phyloP scores from a whole-genome alignment of 2,113 vertebrate genomes.

The Australoheros scitulus region DNA sequence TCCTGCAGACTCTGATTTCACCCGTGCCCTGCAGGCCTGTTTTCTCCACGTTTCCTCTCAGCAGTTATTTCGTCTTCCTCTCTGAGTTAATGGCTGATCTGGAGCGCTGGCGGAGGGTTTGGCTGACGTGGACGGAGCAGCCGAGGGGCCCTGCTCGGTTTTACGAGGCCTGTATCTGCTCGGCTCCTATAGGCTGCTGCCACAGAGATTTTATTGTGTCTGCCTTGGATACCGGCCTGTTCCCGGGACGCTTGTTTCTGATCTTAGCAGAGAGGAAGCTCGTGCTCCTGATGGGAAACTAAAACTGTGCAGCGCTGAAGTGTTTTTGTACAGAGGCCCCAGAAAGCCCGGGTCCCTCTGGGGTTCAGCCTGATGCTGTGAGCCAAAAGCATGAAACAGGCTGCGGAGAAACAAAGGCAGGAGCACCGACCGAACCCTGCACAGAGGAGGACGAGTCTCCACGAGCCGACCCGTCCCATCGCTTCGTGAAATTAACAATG shows the following conservation, averaged over 20 bases:
- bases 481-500: not conserved
- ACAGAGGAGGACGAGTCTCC: not conserved
- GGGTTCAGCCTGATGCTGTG: no score
- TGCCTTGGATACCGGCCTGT: constrained; percentile 4
- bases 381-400: no score
- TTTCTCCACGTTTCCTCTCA: not conserved
- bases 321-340: not conserved
- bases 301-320: not conserved
- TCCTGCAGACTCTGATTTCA: not conserved
- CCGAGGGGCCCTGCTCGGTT: not conserved
- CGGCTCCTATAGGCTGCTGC: not conserved
- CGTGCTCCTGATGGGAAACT: not conserved
- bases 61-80: not conserved
- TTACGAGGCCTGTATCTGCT: constrained; percentile 3
- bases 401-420: not conserved
- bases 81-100: not conserved
- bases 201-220: constrained; percentile 13
- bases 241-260: not conserved
- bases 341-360: not conserved
- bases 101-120: not conserved
- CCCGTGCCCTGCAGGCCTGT: not conserved
- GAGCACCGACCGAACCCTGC: not conserved
- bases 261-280: not conserved
- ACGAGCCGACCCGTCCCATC: not conserved
- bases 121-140: not conserved